phyloP scores from a whole-genome alignment of 2,888 invertebrate genomes.

The Hermaeophaga mercurialis region DNA sequence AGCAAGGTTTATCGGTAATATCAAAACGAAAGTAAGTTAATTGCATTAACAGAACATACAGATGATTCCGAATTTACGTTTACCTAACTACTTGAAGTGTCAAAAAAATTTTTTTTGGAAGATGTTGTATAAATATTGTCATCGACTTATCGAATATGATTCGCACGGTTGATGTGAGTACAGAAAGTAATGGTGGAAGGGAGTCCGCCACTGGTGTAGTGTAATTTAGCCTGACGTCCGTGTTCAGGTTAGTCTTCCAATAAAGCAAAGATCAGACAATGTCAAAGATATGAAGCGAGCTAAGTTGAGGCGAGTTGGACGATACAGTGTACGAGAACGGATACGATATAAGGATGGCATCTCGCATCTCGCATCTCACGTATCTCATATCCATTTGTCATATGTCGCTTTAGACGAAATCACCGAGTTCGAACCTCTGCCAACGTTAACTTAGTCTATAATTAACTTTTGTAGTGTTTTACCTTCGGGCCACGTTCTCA shows the following conservation, averaged over 20 bases:
- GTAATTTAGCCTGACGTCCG: slow-evolving; percentile 31
- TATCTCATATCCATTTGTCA: slow-evolving; percentile 51
- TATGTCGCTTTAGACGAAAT: slow-evolving; percentile 54
- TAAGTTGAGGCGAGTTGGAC: slow-evolving; percentile 23
- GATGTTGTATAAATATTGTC: too few species aligned
- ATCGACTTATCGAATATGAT: too few species aligned
- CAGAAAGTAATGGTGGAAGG: too few species aligned
- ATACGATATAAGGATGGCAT: slow-evolving; percentile 28
- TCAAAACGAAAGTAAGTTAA: too few species aligned
- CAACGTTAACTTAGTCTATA: slow-evolving; percentile 53
- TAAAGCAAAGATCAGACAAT: slow-evolving; percentile 42
- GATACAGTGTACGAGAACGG: slow-evolving; percentile 10
- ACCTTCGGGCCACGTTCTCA: slow-evolving; percentile 44
- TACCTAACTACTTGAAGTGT: too few species aligned
- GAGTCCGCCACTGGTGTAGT: slow-evolving; percentile 25
- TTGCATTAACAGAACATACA: too few species aligned
- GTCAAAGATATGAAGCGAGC: slow-evolving; percentile 44
- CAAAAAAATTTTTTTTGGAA: too few species aligned
- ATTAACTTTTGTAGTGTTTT: slow-evolving; percentile 50
- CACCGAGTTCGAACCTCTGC: slow-evolving; percentile 48
- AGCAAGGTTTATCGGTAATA: too few species aligned
- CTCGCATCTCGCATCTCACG: slow-evolving; percentile 13
- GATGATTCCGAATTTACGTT: too few species aligned
- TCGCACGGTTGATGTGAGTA: too few species aligned
- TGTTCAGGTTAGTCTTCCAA: slow-evolving; percentile 44